Evolutionary conservation across 2,113 vertebrate species (phyloP).

Genomic region (Neotoma lepida): DNA sequence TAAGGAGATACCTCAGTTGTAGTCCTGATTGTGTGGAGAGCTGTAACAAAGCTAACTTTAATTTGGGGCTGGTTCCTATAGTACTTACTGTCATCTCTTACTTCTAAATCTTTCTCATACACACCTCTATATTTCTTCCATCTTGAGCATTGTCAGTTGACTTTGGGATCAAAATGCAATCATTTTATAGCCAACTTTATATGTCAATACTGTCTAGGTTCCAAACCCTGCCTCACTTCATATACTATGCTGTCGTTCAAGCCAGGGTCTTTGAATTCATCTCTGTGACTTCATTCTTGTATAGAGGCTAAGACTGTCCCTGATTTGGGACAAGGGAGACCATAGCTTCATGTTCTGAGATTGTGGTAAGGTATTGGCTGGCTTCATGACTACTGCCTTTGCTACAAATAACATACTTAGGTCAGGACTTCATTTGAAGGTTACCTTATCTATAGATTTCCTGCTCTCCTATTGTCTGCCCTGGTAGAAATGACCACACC

Average conservation of each 20-base stretch:
- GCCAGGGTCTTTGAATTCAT: not conserved
- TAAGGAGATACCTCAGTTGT: not conserved
- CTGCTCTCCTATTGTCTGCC: not conserved
- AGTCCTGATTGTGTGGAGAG: not conserved
- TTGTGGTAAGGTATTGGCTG: not conserved
- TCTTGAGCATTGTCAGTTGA: not conserved
- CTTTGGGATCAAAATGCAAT: constrained; percentile 12
- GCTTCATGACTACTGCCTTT: not conserved
- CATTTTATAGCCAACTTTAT: not conserved
- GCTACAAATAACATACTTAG: not conserved
- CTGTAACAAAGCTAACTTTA: not conserved
- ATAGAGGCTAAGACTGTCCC: not conserved
- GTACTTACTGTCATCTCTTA: not conserved
- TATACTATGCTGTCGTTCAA: too few species aligned
- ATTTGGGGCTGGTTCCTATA: constrained; percentile 41
- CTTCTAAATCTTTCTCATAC: constrained; percentile 36
- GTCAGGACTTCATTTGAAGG: not conserved
- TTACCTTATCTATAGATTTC: not conserved
- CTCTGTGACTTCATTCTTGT: not conserved
- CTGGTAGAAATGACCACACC: not conserved
- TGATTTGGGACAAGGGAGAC: not conserved
- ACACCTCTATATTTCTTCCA: constrained; percentile 14
- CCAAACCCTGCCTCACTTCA: not conserved
- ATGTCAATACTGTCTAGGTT: not conserved
- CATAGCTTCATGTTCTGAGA: not conserved